phyloP scores from a whole-genome alignment of 1,140 invertebrate genomes.

The Hylyphantes graminicola region DNA sequence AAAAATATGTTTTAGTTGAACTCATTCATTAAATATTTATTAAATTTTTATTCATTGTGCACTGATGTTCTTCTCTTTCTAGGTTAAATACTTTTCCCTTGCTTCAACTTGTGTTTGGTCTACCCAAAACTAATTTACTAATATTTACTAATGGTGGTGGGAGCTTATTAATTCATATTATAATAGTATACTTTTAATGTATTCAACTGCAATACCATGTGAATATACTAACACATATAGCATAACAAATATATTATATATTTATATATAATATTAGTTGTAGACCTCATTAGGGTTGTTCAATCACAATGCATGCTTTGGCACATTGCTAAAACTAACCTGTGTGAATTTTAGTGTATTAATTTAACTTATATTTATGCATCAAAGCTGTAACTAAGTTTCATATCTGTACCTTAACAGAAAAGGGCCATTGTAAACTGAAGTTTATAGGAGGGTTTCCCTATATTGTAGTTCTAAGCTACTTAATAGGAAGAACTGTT shows the following conservation, averaged over 20 bases:
- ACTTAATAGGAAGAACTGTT: too few relatives aligned
- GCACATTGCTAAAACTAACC: background rate
- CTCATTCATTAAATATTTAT: background rate
- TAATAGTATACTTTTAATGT: background rate
- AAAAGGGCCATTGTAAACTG: too few relatives aligned
- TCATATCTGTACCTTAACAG: too few relatives aligned
- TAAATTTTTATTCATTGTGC: background rate
- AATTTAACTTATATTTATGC: too few relatives aligned
- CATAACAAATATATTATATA: background rate
- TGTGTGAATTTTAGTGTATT: too few relatives aligned
- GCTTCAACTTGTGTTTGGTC: background rate
- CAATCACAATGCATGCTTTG: slow-evolving; percentile 6
- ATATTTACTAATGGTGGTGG: slow-evolving; percentile 37
- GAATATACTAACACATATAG: too few relatives aligned
- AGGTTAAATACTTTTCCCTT: background rate
- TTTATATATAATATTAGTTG: background rate
- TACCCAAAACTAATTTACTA: background rate
- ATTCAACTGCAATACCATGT: background rate
- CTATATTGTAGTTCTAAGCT: too few relatives aligned
- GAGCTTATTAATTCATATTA: slow-evolving; percentile 18
- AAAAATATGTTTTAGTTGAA: background rate
- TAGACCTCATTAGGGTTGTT: too few relatives aligned
- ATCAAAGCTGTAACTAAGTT: too few relatives aligned
- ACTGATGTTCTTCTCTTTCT: slow-evolving; percentile 13
- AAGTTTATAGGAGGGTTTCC: too few relatives aligned